Conservation (phyloP, 2,888 invertebrate species). For the Sinotaia quadrata region DNA sequence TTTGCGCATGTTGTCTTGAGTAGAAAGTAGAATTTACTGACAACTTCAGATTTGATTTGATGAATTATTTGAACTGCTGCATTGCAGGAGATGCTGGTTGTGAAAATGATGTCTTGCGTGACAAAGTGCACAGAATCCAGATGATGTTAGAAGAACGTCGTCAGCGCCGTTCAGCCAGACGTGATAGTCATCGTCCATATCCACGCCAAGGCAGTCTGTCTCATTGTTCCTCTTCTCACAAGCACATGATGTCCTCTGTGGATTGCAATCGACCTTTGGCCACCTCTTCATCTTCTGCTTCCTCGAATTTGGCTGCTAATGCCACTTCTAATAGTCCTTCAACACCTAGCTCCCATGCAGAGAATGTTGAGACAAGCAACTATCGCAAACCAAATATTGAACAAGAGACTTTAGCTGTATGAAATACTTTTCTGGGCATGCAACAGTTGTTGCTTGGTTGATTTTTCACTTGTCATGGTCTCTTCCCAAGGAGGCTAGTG, state of each 20-base stretch:
- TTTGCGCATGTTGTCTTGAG: too few relatives aligned
- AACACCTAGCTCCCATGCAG: constrained; percentile 14
- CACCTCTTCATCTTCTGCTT: background rate
- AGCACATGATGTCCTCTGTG: background rate
- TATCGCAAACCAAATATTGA: constrained; percentile 47
- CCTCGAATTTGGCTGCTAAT: background rate
- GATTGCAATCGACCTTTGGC: background rate
- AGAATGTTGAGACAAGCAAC: constrained; percentile 31
- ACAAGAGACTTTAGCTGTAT: constrained; percentile 55
- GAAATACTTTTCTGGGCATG: constrained; percentile 29
- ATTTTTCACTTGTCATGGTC: constrained; percentile 10
- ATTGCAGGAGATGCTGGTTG: constrained; percentile 32
- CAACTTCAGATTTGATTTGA: too few relatives aligned
- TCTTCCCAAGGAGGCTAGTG: constrained; percentile 21
- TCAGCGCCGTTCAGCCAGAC: constrained; percentile 78
- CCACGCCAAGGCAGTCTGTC: constrained; percentile 20
- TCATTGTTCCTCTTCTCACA: constrained; percentile 1
- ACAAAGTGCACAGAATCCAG: constrained; percentile 89
- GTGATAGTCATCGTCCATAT: constrained; percentile 75
- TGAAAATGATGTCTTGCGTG: constrained; percentile 85
- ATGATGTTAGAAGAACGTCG: constrained; percentile 92
- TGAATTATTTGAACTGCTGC: too few relatives aligned
- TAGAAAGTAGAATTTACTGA: too few relatives aligned
- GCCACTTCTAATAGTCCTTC: constrained; percentile 7
- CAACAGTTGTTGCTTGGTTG: background rate